Evolutionary conservation across 2,797 vertebrate genomes (phyloP).

Genomic region (Chiloscyllium punctatum): DNA sequence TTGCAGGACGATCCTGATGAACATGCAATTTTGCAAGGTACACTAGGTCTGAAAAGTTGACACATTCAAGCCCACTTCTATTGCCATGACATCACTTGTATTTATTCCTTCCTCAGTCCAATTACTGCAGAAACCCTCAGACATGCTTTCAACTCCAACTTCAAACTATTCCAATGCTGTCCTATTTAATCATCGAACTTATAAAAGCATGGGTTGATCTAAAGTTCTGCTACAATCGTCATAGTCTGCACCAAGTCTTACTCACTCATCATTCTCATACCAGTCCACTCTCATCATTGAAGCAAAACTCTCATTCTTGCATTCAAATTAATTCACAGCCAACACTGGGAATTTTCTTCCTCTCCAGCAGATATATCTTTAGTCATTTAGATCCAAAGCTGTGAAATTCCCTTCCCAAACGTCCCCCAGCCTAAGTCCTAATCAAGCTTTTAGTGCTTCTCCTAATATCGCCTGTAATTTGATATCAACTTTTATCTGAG

Average conservation of each 20-base stretch:
- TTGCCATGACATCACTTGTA: background rate
- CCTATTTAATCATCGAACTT: background rate
- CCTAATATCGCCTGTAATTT: background rate
- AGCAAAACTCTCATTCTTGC: background rate
- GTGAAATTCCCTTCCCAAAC: background rate
- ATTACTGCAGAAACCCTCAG: background rate
- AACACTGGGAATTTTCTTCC: background rate
- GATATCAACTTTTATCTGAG: background rate
- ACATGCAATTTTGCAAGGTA: background rate
- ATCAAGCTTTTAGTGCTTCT: background rate
- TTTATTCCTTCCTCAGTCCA: background rate
- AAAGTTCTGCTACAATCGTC: background rate
- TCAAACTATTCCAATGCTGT: background rate
- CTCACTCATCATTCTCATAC: background rate
- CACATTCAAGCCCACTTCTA: background rate
- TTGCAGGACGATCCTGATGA: background rate
- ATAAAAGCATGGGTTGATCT: background rate
- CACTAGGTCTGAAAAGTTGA: background rate
- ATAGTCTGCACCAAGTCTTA: background rate
- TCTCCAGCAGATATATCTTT: no score
- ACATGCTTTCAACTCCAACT: background rate
- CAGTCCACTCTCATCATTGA: background rate
- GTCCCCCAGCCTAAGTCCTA: background rate
- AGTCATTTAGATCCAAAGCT: background rate
- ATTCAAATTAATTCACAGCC: background rate